Percentiles rank a stretch among this genome's conserved stretches.
phyloP scores from a whole-genome alignment of 2,113 vertebrate species.

The Rhipidura dahli region DNA sequence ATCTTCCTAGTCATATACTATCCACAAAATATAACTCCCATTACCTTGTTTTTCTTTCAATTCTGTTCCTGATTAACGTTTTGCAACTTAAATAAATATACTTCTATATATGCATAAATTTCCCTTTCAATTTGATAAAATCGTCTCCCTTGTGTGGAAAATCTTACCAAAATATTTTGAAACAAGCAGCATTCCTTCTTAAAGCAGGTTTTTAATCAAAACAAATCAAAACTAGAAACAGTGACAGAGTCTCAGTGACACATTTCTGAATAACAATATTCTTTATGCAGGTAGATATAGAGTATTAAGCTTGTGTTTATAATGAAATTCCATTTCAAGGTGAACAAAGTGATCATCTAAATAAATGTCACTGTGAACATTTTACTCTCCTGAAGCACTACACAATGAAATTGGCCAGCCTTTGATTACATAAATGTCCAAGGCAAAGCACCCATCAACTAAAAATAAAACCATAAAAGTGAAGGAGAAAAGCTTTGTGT shows the following conservation, averaged over 20 bases:
- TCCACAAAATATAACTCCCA: not conserved
- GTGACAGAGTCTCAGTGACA: not conserved
- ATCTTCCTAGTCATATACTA: not conserved
- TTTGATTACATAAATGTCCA: slow-evolving; percentile 10
- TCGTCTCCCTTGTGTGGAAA: not conserved
- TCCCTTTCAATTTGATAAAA: not conserved
- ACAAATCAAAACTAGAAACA: not conserved
- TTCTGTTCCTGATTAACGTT: not conserved
- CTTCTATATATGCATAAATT: not conserved
- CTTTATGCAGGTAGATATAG: not conserved
- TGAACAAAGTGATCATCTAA: not conserved
- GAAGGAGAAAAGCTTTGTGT: not conserved
- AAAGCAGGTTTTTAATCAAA: not conserved
- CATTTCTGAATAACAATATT: not conserved
- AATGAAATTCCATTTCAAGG: slow-evolving; percentile 8
- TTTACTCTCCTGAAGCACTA: not conserved
- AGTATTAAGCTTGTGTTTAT: not conserved
- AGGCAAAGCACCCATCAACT: not conserved
- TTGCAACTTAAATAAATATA: not conserved
- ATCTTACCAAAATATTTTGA: not conserved
- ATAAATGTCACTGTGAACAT: not conserved
- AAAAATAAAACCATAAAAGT: not conserved
- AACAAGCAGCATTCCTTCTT: not conserved
- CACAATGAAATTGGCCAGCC: not conserved
- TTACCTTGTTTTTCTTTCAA: not conserved